A percentile compares a stretch with the other conserved stretches of the same genome.
These are phyloP conservation scores for Eretmocerus hayati DNA, from an alignment of 2,888 invertebrate species.

Conservation along the genomic window DNA sequence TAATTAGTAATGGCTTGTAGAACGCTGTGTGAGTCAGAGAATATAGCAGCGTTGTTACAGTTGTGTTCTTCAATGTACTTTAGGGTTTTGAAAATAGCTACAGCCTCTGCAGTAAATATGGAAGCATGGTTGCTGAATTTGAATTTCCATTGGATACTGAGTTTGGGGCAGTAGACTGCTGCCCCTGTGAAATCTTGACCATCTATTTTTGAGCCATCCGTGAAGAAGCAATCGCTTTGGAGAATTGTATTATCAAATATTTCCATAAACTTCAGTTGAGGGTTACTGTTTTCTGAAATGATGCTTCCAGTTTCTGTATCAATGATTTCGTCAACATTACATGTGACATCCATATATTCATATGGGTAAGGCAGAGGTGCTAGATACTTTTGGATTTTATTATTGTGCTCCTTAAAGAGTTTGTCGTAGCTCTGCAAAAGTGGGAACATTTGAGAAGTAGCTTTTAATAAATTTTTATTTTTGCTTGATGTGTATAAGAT, in stretches of 20 bases:
- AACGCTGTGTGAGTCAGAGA: conserved; percentile 3
- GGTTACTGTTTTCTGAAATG: background rate
- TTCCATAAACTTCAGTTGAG: background rate
- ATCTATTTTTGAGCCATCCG: background rate
- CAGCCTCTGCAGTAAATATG: conserved; percentile 5
- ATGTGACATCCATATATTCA: background rate
- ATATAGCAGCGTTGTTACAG: background rate
- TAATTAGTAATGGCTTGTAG: too few relatives aligned
- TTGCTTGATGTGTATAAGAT: background rate
- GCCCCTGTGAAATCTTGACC: background rate
- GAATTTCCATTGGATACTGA: background rate
- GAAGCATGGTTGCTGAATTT: background rate
- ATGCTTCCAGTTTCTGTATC: background rate
- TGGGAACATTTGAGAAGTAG: background rate
- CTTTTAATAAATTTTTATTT: background rate
- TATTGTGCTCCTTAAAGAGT: background rate
- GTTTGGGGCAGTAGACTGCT: background rate
- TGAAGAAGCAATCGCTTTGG: background rate
- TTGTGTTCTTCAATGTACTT: background rate
- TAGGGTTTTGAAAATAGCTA: background rate
- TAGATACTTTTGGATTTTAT: background rate
- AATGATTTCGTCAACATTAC: background rate
- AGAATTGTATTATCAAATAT: background rate
- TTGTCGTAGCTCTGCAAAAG: background rate
- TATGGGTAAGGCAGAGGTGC: background rate